A percentile compares a stretch with the other conserved stretches of the same genome.
phyloP scores from a whole-genome alignment of 1,140 invertebrate genomes.

The Hycleus phaleratus region DNA sequence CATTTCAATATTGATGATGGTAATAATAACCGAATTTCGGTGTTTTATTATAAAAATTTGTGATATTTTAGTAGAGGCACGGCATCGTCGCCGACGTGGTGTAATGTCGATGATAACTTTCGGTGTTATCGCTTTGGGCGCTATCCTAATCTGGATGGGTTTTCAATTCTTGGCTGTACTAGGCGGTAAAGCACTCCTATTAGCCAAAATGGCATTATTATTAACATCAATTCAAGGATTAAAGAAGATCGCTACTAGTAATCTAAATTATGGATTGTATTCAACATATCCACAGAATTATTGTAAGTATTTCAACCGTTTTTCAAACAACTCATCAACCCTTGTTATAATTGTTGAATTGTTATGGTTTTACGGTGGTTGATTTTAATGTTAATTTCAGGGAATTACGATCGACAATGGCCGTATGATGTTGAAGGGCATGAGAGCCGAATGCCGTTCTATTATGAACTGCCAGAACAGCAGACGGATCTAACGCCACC shows the following conservation, averaged over 20 bases:
- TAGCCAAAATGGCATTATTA: conserved; percentile 70
- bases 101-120: conserved; percentile 63
- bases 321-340: too few relatives aligned
- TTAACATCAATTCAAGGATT: conserved; percentile 67
- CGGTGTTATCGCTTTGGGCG: conserved; percentile 59
- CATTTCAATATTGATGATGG: conserved; percentile 38
- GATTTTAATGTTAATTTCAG: conserved; percentile 15
- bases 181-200: conserved; percentile 64
- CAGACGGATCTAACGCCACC: neutral
- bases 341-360: too few relatives aligned
- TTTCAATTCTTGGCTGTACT: conserved; percentile 69
- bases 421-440: conserved; percentile 14
- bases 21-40: neutral
- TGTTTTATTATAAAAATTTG: neutral
- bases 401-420: conserved; percentile 29
- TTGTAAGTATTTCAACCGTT: too few relatives aligned
- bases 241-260: conserved; percentile 45
- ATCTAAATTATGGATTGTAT: conserved; percentile 38
- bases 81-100: conserved; percentile 4
- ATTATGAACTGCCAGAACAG: conserved; percentile 10
- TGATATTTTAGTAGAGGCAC: neutral
- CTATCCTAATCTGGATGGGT: conserved; percentile 65
- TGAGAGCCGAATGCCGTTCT: neutral
- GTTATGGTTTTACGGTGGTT: too few relatives aligned
- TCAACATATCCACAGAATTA: conserved; percentile 5